Conservation (phyloP, 2,113 vertebrate species). For the Ageneiosus marmoratus region DNA sequence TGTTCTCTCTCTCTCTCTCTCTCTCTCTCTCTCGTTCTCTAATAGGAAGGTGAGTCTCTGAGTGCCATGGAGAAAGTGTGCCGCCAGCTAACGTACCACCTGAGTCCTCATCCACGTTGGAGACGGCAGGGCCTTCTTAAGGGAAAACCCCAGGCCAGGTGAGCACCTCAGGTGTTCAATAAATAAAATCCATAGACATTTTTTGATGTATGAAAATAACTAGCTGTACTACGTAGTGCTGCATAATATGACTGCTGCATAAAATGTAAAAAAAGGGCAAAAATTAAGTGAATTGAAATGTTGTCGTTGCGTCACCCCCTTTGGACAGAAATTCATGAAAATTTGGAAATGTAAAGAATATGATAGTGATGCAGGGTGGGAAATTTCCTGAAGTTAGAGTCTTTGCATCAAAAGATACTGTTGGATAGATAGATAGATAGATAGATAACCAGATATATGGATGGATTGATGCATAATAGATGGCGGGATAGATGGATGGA, state of each 20-base stretch:
- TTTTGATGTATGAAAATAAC: background rate
- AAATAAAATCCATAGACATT: background rate
- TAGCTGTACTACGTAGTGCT: too few species aligned
- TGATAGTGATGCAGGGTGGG: too few species aligned
- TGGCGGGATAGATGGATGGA: too few species aligned
- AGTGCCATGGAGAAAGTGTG: conserved; percentile 96
- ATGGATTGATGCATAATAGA: too few species aligned
- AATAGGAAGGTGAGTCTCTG: conserved; percentile 87
- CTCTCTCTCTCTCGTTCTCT: conserved; percentile 34
- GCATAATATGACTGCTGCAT: too few species aligned
- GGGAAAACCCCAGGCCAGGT: conserved; percentile 94
- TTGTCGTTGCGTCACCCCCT: too few species aligned
- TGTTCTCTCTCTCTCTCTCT: conserved; percentile 7
- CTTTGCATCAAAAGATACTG: too few species aligned
- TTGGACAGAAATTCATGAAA: too few species aligned
- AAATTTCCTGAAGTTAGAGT: too few species aligned
- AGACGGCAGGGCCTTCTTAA: conserved; percentile 87
- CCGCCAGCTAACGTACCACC: conserved; percentile 95
- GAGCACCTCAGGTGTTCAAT: conserved; percentile 60
- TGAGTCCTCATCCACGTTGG: conserved; percentile 96
- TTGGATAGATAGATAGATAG: background rate
- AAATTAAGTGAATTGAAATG: too few species aligned
- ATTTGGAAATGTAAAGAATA: too few species aligned
- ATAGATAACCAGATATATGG: background rate
- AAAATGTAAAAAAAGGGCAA: too few species aligned